phyloP scores from a whole-genome alignment of 2,888 invertebrate species.

The Chrysolina americana region DNA sequence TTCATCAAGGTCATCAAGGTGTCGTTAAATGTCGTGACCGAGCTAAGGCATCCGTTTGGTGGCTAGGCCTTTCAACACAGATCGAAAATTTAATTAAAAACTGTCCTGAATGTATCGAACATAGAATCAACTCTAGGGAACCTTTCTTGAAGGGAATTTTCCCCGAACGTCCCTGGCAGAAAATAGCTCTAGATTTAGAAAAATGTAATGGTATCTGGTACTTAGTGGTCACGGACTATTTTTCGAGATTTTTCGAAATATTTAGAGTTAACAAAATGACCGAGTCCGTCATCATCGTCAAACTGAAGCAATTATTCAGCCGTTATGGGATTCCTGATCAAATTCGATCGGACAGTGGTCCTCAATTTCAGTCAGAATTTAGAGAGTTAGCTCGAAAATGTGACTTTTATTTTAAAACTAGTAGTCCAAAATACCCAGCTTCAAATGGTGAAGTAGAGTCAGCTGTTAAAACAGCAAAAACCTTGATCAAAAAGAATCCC shows the following conservation, averaged over 20 bases:
- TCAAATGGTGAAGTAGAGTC: slow-evolving; percentile 41
- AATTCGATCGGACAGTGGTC: slow-evolving; percentile 46
- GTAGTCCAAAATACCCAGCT: slow-evolving; percentile 47
- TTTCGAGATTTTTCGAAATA: slow-evolving; percentile 48
- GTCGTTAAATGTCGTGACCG: slow-evolving; percentile 47
- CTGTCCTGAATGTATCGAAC: no score
- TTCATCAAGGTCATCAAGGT: slow-evolving; percentile 12
- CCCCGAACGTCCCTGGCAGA: slow-evolving; percentile 49
- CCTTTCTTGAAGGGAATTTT: slow-evolving; percentile 39
- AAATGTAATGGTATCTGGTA: slow-evolving; percentile 33
- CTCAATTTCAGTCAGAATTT: slow-evolving; percentile 52
- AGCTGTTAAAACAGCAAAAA: slow-evolving; percentile 37
- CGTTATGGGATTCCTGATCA: slow-evolving; percentile 48
- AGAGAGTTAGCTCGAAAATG: slow-evolving; percentile 37
- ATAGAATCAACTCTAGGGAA: no score
- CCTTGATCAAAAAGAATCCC: slow-evolving; percentile 37
- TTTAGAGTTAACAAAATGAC: slow-evolving; percentile 36
- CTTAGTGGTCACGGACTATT: slow-evolving; percentile 47
- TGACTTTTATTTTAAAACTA: slow-evolving; percentile 37
- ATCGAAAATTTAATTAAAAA: slow-evolving; percentile 41
- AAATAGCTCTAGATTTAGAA: slow-evolving; percentile 43
- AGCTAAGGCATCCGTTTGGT: slow-evolving; percentile 49
- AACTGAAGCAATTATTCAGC: slow-evolving; percentile 50
- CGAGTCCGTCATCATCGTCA: slow-evolving; percentile 43
- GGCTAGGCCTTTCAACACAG: slow-evolving; percentile 46